These are phyloP conservation scores for Ladona fulva DNA, from an alignment of 1,140 invertebrate genomes.

Conservation along the genomic window DNA sequence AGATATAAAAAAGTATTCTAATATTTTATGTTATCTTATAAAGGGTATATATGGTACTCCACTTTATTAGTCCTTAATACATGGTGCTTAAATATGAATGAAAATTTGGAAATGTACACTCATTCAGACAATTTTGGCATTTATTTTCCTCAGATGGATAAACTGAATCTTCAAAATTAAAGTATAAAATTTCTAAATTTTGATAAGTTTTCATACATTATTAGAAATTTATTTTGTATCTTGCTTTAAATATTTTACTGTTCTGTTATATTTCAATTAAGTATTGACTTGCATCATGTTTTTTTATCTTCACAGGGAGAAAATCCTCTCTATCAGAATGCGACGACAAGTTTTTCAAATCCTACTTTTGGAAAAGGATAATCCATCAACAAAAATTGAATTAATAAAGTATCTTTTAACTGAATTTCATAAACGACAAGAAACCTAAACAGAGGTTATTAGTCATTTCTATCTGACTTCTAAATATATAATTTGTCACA, in stretches of 20 bases:
- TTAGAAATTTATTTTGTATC: neutral
- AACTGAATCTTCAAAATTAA: neutral
- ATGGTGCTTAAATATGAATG: no score
- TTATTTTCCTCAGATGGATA: neutral
- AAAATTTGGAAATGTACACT: no score
- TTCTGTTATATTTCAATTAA: neutral
- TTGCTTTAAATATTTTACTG: neutral
- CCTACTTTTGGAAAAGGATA: conserved; percentile 46
- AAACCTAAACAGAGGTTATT: no score
- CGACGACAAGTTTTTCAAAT: conserved; percentile 59
- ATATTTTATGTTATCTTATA: no score
- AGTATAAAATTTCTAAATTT: neutral
- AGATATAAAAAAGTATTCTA: no score
- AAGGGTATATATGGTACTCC: no score
- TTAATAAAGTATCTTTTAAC: no score
- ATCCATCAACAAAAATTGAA: no score
- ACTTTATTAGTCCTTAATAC: no score
- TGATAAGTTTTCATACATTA: neutral
- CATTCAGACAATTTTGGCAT: neutral
- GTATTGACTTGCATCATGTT: conserved; percentile 12
- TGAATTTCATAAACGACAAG: no score
- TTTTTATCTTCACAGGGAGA: conserved; percentile 44
- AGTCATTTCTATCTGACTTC: no score
- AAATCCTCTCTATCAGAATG: conserved; percentile 62
- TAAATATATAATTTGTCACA: no score